phyloP scores from a whole-genome alignment of 2,888 invertebrate species.

The Pseudanteris insignis region DNA sequence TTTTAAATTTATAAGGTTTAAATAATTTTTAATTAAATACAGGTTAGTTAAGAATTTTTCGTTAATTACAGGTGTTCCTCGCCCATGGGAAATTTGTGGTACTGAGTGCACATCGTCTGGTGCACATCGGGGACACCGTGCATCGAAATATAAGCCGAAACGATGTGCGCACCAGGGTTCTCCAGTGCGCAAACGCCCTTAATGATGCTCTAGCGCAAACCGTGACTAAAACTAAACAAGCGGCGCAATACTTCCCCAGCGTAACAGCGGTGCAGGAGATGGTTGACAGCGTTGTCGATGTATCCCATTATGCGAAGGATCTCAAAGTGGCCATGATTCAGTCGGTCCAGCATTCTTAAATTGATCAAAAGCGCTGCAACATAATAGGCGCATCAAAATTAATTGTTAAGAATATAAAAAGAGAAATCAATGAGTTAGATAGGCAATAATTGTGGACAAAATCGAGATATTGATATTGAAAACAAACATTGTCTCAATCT shows the following conservation, averaged over 20 bases:
- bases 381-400: background rate
- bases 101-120: conserved; percentile 90
- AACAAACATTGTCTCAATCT: no score
- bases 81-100: conserved; percentile 95
- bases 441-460: no score
- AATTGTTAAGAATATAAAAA: background rate
- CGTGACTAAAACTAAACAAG: conserved; percentile 88
- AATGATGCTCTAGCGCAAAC: conserved; percentile 84
- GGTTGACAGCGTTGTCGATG: conserved; percentile 89
- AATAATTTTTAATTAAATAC: no score
- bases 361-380: background rate
- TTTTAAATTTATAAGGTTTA: no score
- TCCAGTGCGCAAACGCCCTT: conserved; percentile 81
- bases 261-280: conserved; percentile 91
- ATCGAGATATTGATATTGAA: no score
- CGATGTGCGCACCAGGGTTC: conserved; percentile 77
- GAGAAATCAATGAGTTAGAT: no score
- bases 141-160: conserved; percentile 83
- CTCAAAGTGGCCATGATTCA: conserved; percentile 79
- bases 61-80: conserved; percentile 76
- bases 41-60: no score
- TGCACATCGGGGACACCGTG: conserved; percentile 93
- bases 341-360: conserved; percentile 70
- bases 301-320: conserved; percentile 85
- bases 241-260: conserved; percentile 91